These are phyloP conservation scores for Gymnarchus niloticus DNA, from an alignment of 2,113 vertebrate genomes.

Conservation along the genomic window DNA sequence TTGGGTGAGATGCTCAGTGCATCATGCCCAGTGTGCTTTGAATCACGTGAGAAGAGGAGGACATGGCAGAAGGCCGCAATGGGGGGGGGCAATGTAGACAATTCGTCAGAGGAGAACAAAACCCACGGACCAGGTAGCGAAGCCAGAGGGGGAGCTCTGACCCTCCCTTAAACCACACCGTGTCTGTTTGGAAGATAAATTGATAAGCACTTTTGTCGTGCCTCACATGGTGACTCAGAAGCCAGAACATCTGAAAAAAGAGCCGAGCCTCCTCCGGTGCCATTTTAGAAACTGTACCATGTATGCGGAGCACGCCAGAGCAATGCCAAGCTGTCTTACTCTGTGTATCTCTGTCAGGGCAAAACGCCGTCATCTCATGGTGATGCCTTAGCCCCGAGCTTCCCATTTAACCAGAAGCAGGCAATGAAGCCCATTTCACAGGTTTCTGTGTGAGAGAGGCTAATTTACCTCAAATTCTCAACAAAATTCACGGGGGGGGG, in stretches of 20 bases:
- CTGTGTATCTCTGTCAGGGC: not conserved
- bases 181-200: not conserved
- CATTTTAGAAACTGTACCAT: not conserved
- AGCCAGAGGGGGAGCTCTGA: not conserved
- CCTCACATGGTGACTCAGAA: not conserved
- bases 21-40: not conserved
- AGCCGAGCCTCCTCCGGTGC: not conserved
- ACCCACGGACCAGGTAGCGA: not conserved
- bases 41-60: constrained; percentile 19
- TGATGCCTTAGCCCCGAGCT: too few species aligned
- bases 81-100: not conserved
- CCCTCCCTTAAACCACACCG: not conserved
- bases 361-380: not conserved
- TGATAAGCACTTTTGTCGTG: not conserved
- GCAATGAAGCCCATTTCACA: not conserved
- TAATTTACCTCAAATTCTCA: constrained; percentile 6
- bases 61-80: too few species aligned
- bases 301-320: not conserved
- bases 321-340: not conserved
- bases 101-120: not conserved
- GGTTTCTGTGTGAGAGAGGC: not conserved
- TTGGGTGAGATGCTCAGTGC: constrained; percentile 16
- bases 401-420: not conserved
- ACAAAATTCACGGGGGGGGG: not conserved
- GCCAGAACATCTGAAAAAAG: not conserved